Evolutionary conservation across 2,797 vertebrate species (phyloP), one percentile per base, ranked within the genome.

Genomic region (Staurois parvus): DNA sequence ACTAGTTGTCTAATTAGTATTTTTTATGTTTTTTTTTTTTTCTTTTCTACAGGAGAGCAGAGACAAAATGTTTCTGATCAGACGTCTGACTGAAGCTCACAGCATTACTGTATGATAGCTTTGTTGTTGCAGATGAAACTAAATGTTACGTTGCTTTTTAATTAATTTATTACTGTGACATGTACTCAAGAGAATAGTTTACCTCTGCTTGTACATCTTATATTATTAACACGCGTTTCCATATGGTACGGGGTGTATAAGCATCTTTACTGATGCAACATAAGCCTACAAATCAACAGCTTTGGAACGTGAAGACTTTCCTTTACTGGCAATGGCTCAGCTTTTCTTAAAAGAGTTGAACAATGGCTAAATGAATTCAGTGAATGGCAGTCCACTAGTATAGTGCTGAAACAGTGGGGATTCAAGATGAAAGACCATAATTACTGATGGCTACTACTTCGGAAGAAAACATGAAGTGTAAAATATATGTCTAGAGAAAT

Each of bases 11-110:
- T 52, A 52, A 52, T 52, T 52, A 5, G 40, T 45, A 13, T 52
- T 19, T 45, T 45, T 15, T 15, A 45, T 45, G 2, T 45, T 45
- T 45, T 2, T 52, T 52, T 52, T 84, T 67, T 2, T 32, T 86
- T 81, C 11, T 40, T 32, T 77, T 83, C 78, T 86, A 28, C 88
- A 98, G 97, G 96, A 96, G 87, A 92, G 96, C 29, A 94, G 92
- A 28, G 97, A 98, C 92, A 98, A 97, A 88, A 92, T 89, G n/a
- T 99, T 97, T 88, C 92, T 98, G 21, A 97, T 98, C 87, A 93
- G 93, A 90, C 97, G 96, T 89, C 91, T 97, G 86, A 90, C 93
- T 12, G 96, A 96, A 94, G 96, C 95, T 72, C 95, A 97, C 89
- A 91, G 1, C 4, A 72, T 4, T 26, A 79, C 83, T 11, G 21